Conservation (phyloP, 1,140 invertebrate genomes). For the Conus ventricosus region DNA sequence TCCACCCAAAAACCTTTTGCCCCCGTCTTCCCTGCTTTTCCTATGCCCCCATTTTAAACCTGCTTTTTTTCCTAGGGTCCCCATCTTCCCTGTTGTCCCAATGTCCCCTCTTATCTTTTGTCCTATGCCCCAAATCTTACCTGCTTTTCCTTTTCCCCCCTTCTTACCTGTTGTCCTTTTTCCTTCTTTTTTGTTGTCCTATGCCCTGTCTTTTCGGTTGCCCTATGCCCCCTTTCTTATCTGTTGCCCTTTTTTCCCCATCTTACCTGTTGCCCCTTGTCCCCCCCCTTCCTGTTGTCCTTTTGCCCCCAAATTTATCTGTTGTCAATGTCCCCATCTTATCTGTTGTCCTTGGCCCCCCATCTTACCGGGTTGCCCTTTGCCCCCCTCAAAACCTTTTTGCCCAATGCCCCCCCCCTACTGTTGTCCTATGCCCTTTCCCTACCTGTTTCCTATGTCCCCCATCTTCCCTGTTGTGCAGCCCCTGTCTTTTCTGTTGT, state of each 20-base stretch:
- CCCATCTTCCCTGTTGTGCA: no score
- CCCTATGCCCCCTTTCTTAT: not conserved
- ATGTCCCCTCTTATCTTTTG: no score
- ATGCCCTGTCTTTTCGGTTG: no score
- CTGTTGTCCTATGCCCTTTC: not conserved
- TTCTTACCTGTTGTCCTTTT: slow-evolving; percentile 1
- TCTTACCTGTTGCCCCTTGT: no score
- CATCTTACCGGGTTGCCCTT: not conserved
- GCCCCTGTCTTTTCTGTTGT: not conserved
- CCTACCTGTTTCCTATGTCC: not conserved
- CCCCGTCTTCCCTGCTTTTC: no score
- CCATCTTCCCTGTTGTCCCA: no score
- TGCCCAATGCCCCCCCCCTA: no score
- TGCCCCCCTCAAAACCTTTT: not conserved
- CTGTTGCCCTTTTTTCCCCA: slow-evolving; percentile 1
- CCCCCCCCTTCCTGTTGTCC: not conserved
- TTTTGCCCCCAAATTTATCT: slow-evolving; percentile 9
- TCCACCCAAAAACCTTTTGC: no score
- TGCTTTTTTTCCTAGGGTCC: no score
- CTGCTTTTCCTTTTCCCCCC: not conserved
- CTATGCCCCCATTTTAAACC: no score
- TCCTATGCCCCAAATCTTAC: no score
- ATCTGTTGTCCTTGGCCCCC: not conserved
- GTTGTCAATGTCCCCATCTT: not conserved
- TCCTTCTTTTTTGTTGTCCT: no score